Conservation (phyloP, 2,888 invertebrate genomes). For the Actias luna region DNA sequence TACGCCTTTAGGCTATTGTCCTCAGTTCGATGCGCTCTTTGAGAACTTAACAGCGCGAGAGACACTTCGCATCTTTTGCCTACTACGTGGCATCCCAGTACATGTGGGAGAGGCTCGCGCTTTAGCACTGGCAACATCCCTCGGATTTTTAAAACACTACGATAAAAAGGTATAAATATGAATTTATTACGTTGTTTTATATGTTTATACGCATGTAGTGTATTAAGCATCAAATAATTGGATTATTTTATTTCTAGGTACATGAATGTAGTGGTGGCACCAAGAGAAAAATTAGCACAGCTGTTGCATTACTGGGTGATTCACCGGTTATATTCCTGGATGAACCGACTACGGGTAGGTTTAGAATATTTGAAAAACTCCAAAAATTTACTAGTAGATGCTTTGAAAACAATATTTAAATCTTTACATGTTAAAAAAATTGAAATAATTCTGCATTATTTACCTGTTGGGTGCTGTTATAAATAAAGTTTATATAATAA, state of each 20-base stretch:
- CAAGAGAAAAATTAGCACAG: conserved; percentile 88
- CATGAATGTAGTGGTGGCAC: conserved; percentile 87
- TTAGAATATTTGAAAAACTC: not conserved
- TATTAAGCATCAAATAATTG: not conserved
- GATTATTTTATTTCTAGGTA: conserved; percentile 49
- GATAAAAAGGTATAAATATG: conserved; percentile 74
- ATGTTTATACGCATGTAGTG: not conserved
- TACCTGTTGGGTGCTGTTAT: too few species aligned
- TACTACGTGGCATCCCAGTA: conserved; percentile 79
- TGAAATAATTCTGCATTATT: too few species aligned
- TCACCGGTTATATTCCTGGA: conserved; percentile 79
- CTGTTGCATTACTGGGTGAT: conserved; percentile 85
- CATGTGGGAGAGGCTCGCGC: conserved; percentile 35
- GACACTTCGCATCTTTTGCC: conserved; percentile 84
- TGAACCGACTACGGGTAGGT: conserved; percentile 63
- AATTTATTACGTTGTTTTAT: not conserved
- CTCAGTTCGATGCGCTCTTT: conserved; percentile 88
- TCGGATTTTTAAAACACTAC: conserved; percentile 83
- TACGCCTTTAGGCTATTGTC: conserved; percentile 83
- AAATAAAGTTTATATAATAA: too few species aligned
- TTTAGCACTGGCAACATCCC: conserved; percentile 71
- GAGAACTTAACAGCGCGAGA: conserved; percentile 87
- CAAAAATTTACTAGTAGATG: too few species aligned
- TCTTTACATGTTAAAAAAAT: too few species aligned
- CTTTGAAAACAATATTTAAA: too few species aligned